Conservation (phyloP, 2,113 vertebrate species). For the Martes martes region DNA sequence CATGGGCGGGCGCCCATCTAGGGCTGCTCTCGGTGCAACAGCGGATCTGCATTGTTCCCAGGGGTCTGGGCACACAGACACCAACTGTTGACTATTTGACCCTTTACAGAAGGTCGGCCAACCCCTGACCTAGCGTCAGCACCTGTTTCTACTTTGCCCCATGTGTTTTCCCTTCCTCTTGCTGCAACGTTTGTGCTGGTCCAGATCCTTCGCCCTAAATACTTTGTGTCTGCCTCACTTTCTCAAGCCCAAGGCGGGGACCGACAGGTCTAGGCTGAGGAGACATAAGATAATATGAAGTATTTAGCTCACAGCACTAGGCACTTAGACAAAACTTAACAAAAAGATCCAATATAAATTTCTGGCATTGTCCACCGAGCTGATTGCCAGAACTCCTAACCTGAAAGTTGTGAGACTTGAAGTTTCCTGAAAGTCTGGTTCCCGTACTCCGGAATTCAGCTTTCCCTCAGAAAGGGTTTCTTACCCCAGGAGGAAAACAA, state of each 20-base stretch:
- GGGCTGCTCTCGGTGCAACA: neutral
- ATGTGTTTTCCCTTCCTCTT: neutral
- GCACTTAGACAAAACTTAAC: neutral
- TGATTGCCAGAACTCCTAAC: neutral
- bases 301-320: neutral
- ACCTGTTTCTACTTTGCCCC: neutral
- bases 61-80: neutral
- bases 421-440: neutral
- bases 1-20: rapidly evolving
- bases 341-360: neutral
- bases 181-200: neutral
- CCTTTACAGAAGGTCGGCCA: neutral
- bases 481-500: neutral
- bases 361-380: neutral
- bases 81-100: neutral
- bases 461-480: conserved; percentile 5
- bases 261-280: neutral
- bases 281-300: neutral
- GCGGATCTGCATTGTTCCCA: too few species aligned
- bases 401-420: neutral
- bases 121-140: neutral
- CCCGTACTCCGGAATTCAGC: neutral
- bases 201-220: neutral
- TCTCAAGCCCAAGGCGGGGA: too few species aligned
- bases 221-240: neutral